Base-by-base conservation (phyloP, 2,797 vertebrate genomes). In the Cossypha caffra region DNA sequence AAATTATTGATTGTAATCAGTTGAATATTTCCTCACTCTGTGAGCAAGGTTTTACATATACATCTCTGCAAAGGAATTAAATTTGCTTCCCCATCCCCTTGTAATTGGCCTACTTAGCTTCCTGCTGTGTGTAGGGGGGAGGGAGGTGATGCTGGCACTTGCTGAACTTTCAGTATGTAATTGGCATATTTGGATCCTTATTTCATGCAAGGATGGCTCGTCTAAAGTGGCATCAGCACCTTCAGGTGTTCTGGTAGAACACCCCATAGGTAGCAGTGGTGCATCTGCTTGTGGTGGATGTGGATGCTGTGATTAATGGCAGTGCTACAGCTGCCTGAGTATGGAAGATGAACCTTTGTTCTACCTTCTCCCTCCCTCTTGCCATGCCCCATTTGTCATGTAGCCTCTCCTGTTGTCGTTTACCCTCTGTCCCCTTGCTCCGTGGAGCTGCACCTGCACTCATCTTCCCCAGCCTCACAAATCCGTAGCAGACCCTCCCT, bases 341-440 rank as follows among this genome's bases (percentile, higher is more conserved):
- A 29, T 57, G 78, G 89, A 74, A 93, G 78, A 86, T 82, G 72
- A 94, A 95, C 85, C 95, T 92, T 92, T 94, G 87, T 95, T 96
- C 84, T 85, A 7, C 45, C 40, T 55, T 69, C 45, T 87, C 52
- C 50, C 50, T 88, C 59, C 81, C 61, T 68, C 74, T 71, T 61
- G 33, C 86, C 26, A 12, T 67, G 78, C 57, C 37, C 81, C 64
- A 71, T 95, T 97, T 94, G 88, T 95, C 84, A 82, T 52, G 71
- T 47, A 45, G 67, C 40, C 55, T 92, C 55, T 85, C 40, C 63
- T 82, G 35, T 79, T 92, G 93, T 89, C 67, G 5, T 85, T 93
- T 89, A 85, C 85, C 86, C 77, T 62, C 9, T 76, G 84, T 92
- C 58, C 38, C 62, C 66, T 40, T 71, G 47, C 54, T 94, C 73